Evolutionary conservation across 2,113 vertebrate genomes (phyloP), one percentile per base, ranked within the genome.

Genomic region (Callaeas wilsoni): DNA sequence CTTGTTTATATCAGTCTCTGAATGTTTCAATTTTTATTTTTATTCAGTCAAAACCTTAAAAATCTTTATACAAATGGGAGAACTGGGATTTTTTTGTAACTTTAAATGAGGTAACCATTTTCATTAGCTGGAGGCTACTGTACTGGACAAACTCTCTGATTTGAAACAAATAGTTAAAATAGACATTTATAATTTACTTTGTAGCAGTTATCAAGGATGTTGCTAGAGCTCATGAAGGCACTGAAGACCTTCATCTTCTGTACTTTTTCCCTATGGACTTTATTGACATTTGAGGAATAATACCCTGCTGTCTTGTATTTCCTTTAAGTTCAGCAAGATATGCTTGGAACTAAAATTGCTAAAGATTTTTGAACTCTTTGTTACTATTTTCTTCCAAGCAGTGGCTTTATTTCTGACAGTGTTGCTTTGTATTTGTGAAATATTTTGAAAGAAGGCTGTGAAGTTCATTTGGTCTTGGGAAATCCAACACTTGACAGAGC

Each of bases 181-280:
- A 75, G 46, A 42, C 30, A 50, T 74, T 42, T 84, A 25, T 70
- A 17, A 44, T 86, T 96, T 84, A 67, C 39, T 93, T 76, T 84
- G 76, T 94, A 95, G 88, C 83, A 60, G 68, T 88, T 94, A 71
- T 63, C 44, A 92, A 95, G 95, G 96, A 93, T 97, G 95, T 97
- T 95, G 64, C 96, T 96, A 93, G 96, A 97, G 95, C 96, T 97
- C 90, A 95, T 29, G 67, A 95, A 96, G 33, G 71, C 82, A 83
- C 52, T 75, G 94, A 92, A 87, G 41, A 85, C 39, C 69, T 68
- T 46, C 33, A 57, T 87, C 80, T 79, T 83, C 59, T 44, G 46
- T 95, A 55, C 33, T 76, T 70, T 85, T 15, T 85, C 50, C 47
- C 59, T 84, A 16, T 84, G 69, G 75, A 73, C 30, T 23, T 87